A percentile compares a stretch with the other conserved stretches of the same genome.
Conservation (phyloP, 1,140 invertebrate genomes). For the Tetraneura akinire region DNA sequence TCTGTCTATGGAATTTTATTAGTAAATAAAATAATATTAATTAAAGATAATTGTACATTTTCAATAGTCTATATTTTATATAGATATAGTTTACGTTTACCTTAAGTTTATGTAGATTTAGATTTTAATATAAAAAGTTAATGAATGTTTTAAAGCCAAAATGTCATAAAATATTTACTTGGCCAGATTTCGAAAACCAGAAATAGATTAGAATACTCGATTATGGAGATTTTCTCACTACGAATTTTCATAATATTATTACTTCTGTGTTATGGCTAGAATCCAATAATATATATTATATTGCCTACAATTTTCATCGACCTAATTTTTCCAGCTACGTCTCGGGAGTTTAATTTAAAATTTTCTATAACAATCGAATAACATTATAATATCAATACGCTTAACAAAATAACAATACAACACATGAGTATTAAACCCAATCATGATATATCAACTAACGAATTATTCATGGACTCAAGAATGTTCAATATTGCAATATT, state of each 20-base stretch:
- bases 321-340: slow-evolving; percentile 30
- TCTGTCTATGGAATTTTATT: neutral
- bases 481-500: neutral
- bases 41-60: no score
- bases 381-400: neutral
- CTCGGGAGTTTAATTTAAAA: neutral
- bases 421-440: neutral
- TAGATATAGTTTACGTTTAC: neutral
- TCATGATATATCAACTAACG: neutral
- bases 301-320: slow-evolving; percentile 18
- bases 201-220: slow-evolving; percentile 22
- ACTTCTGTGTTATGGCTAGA: neutral
- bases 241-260: slow-evolving; percentile 5
- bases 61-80: no score
- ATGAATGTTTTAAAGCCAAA: neutral
- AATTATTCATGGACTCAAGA: neutral
- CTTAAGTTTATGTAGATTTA: neutral
- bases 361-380: neutral
- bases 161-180: slow-evolving; percentile 29
- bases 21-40: neutral
- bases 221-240: slow-evolving; percentile 8
- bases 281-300: slow-evolving; percentile 27
- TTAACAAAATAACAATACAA: slow-evolving; percentile 20
- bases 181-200: neutral
- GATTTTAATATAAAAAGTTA: slow-evolving; percentile 3